phyloP scores from a whole-genome alignment of 92 coral and sea anemone species.

The Anthopleura xanthogrammica region DNA sequence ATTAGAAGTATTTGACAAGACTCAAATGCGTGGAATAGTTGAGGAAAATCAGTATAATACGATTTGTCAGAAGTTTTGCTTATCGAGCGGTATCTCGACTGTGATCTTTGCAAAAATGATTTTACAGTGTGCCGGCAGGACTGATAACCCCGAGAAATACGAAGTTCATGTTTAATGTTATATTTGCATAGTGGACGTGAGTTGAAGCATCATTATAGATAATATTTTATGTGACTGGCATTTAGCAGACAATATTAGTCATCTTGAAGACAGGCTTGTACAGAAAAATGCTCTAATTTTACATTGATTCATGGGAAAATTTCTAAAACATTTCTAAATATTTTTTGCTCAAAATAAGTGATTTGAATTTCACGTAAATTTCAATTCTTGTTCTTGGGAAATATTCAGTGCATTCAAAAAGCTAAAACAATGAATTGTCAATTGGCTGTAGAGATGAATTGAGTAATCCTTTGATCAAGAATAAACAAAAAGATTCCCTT shows the following conservation, averaged over 20 bases:
- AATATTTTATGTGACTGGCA: background rate
- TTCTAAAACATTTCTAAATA: background rate
- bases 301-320: background rate
- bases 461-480: background rate
- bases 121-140: background rate
- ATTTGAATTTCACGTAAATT: background rate
- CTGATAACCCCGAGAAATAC: background rate
- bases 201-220: background rate
- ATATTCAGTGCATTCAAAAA: background rate
- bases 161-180: background rate
- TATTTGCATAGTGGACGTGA: constrained; percentile 1
- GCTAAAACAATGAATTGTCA: background rate
- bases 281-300: background rate
- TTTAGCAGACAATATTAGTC: background rate
- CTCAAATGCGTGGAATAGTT: constrained; percentile 3
- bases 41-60: background rate
- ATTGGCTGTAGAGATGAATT: background rate
- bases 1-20: constrained; percentile 35
- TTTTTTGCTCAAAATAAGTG: background rate
- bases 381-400: background rate
- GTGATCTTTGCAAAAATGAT: background rate
- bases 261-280: background rate
- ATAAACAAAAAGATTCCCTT: background rate
- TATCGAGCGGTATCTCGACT: background rate
- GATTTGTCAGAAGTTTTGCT: background rate